Percentiles rank a stretch among this genome's conserved stretches.
These are phyloP conservation scores for Fukomys damarensis DNA, from an alignment of 2,113 vertebrate genomes.

Conservation along the genomic window DNA sequence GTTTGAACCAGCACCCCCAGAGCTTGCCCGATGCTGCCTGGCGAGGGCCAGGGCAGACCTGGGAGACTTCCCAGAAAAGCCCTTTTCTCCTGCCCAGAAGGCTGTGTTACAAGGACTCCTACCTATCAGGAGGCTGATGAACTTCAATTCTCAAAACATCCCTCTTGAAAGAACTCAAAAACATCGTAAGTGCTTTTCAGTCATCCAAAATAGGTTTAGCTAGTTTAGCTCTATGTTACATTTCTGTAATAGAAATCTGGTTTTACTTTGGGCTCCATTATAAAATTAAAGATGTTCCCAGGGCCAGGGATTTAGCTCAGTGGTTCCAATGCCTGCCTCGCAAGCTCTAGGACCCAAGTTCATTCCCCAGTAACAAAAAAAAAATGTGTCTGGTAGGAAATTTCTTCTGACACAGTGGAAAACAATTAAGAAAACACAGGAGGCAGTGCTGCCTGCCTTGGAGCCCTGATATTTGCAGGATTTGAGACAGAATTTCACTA, in stretches of 20 bases:
- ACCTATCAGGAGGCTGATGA: not conserved
- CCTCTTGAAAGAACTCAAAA: not conserved
- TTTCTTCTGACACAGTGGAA: not conserved
- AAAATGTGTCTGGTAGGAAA: not conserved
- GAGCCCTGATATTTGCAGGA: not conserved
- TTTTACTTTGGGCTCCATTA: not conserved
- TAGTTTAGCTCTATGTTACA: not conserved
- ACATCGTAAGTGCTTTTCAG: not conserved
- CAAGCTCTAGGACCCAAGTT: no score
- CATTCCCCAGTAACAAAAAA: no score
- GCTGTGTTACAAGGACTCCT: not conserved
- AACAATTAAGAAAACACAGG: not conserved
- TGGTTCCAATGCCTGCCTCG: no score
- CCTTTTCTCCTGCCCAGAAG: not conserved
- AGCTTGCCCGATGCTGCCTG: not conserved
- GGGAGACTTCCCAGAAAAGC: not conserved
- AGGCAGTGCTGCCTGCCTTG: not conserved
- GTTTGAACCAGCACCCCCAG: not conserved
- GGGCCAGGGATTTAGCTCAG: no score
- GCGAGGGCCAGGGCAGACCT: not conserved
- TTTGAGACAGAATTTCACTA: not conserved
- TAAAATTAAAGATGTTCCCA: not conserved
- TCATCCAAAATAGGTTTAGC: not conserved
- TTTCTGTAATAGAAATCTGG: not conserved
- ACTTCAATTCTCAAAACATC: not conserved